Evolutionary conservation across 2,797 vertebrate genomes (phyloP).

Genomic region (Catharus ustulatus): DNA sequence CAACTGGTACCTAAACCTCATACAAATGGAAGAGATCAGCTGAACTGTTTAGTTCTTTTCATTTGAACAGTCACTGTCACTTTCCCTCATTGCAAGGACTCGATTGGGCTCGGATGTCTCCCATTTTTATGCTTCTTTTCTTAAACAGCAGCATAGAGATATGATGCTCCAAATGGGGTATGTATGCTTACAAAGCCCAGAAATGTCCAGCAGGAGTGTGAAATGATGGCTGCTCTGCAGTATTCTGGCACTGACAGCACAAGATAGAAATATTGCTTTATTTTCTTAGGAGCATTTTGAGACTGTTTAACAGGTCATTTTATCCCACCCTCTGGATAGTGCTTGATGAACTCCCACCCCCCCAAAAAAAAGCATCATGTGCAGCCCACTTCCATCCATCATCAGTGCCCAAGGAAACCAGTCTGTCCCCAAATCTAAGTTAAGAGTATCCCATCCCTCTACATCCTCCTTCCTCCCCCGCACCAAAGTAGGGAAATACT

Average conservation of each 20-base stretch:
- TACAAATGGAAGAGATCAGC: constrained; percentile 6
- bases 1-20: constrained; percentile 20
- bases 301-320: neutral
- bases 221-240: neutral
- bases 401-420: neutral
- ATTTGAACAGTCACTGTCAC: neutral
- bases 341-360: neutral
- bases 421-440: neutral
- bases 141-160: neutral
- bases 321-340: neutral
- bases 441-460: neutral
- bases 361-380: neutral
- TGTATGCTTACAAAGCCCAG: neutral
- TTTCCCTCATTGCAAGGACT: neutral
- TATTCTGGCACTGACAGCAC: neutral
- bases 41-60: neutral
- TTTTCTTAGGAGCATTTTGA: neutral
- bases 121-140: neutral
- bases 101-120: neutral
- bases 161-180: accelerated
- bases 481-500: neutral
- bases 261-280: neutral
- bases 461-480: neutral
- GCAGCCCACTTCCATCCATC: neutral
- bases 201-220: neutral